Base-by-base conservation (phyloP, 2,888 invertebrate species). In the Keiferia lycopersicella region DNA sequence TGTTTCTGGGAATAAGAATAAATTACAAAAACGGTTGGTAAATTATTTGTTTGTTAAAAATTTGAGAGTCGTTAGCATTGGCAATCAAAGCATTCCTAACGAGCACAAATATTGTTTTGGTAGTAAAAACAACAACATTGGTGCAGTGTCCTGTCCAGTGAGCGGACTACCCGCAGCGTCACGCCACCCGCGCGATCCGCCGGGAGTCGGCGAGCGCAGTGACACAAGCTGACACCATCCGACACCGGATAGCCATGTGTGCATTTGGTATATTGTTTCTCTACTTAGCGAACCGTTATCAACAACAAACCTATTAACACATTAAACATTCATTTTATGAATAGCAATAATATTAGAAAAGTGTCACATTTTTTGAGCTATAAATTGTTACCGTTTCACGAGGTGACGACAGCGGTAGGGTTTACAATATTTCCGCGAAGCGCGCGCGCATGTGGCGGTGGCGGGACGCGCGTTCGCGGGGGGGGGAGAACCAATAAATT, bases 401-500 rank as follows among this genome's bases (percentile, higher is more conserved):
- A 45, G 20, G 60, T 60, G 60, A 26, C 51, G 61, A 50, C 50
- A 51, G 50, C 34, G 38, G 61, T 39, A 22, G 38, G 11, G 61
- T 53, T 56, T 41, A 53, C 41, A 41, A 20, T 50, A 50, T 56
- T 62, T 56, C 56, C 56, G 62, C 56, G 62, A 61, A 71, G 68
- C 69, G 34, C 65, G 57, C 61, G 51, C 61, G 63, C 62, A 48
- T 64, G 51, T 61, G 63, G 63, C 58, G 6, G 51, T 8, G 53
- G 41, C 62, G 60, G 12, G 12, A 22, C 7, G 12, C 0, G 14
- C 14, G 41, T 12, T 1, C n/a, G 45, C 3, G 45, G n/a, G 63
- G 51, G 12, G 22, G 18, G 53, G 45, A 61, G 84, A 85, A 82
- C 73, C 80, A 63, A 84, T 85, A 79, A 82, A 83, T 83, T 75